Base-by-base conservation (phyloP, 92 coral and sea anemone genomes). In the Hydrozoanthus gracilis region DNA sequence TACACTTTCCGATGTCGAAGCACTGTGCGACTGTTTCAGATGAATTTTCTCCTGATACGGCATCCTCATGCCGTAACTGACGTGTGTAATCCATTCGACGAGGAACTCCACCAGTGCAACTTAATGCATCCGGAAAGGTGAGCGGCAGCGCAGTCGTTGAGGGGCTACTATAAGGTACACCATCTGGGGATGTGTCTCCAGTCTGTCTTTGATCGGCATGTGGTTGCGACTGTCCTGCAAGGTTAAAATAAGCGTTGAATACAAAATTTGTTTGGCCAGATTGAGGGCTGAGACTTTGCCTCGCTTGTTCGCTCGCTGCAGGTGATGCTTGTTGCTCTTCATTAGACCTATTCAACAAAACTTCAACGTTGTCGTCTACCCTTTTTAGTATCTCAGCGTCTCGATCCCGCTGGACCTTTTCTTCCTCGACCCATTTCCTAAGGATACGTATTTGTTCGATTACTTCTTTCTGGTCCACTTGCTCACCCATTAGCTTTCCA, bases 51-150 rank as follows among this genome's bases (percentile, higher is more conserved):
- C 9, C 48, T 39, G 51, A 9, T 0, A 4, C 9, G 17, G 49
- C 1, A 1, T 17, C 65, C 5, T 77, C 82, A 10, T 77, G 69
- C 11, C 69, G 68, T 11, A 77, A 77, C 51, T 77, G 82, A 20
- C 82, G 82, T 10, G 82, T 55, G 65, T 77, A 77, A 10, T 1
- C 8, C 82, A 77, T 39, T 12, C 82, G 82, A 27, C 82, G 82
- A 4, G 69, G 44, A 77, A 4, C 61, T 15, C 55, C 15, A 15
- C 4, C 8, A 6, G 78, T 14, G 15, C 20, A 35, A 46, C 35
- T 6, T 10, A 44, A 3, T 0, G 35, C 35, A 11, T 46, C 5
- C 20, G 17, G 64, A 0, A 3, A 10, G 8, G 11, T 11, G 4
- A 5, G 44, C 1, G 82, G 15, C 66, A 18, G 68, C 66, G 10